Evolutionary conservation across 2,888 invertebrate species (phyloP), one percentile per base, ranked within the genome.

Genomic region (Frankliniella fusca): DNA sequence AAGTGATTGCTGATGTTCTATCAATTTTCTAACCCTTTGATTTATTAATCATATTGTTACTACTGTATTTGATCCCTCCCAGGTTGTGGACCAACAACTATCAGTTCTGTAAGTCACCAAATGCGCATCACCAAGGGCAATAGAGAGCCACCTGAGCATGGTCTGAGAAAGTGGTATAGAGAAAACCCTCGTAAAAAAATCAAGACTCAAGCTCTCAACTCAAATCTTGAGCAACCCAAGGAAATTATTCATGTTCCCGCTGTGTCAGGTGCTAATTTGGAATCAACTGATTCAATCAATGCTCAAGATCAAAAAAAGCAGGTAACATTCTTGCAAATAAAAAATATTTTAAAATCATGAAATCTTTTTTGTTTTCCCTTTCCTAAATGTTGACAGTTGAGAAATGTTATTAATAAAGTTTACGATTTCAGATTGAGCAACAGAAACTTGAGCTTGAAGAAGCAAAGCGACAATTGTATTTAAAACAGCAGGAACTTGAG

Each of bases 131-230:
- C 84, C 8, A 79, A 83, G 80, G 84, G 84, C 7, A 83, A 82
- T 20, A 54, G 82, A 54, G 84, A 84, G 23, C 84, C 84, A 15
- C 84, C 84, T 28, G 84, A 84, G 28, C 84, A 84, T 82, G 84
- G 84, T 38, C 70, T 84, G 76, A 84, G 83, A 80, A 83, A 79
- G 28, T 84, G 84, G 83, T 83, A 83, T 83, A 80, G 83, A 18
- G 82, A 84, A 50, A 76, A 76, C 27, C 70, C 70, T 76, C 70
- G 70, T 27, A 76, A 76, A 9, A 15, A 38, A 38, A 54, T 20
- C 54, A 54, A 61, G 61, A 61, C 61, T 7, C 61, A 61, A 61
- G 61, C n/a, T 61, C n/a, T 18, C 15, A 61, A 61, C 11, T n/a
- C 18, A 61, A n/a, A 54, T 54, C 38, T 38, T 38, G 38, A 38